Percentiles rank a stretch among this genome's conserved stretches.
These are phyloP conservation scores for Petaurus breviceps DNA, from an alignment of 2,113 vertebrate genomes.

Conservation along the genomic window DNA sequence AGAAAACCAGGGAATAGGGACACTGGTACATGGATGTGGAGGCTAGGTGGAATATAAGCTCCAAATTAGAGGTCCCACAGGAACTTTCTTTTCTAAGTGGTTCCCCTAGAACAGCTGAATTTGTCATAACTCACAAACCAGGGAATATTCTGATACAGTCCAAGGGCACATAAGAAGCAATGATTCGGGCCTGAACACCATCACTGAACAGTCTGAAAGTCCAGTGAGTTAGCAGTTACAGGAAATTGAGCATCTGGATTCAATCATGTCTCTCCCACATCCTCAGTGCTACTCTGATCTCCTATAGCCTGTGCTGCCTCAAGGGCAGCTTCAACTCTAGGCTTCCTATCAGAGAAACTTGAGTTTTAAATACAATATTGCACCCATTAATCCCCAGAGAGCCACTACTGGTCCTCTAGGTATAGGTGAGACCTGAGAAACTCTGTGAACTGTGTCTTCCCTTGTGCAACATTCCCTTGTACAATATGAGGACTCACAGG, in stretches of 20 bases:
- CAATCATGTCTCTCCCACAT: slow-evolving; percentile 69
- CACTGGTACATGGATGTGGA: not conserved
- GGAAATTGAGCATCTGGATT: slow-evolving; percentile 81
- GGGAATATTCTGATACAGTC: not conserved
- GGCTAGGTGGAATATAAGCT: not conserved
- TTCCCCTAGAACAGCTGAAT: not conserved
- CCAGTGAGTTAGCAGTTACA: slow-evolving; percentile 46
- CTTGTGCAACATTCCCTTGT: not conserved
- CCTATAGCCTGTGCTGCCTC: not conserved
- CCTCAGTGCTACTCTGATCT: slow-evolving; percentile 66
- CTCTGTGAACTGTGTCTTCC: not conserved
- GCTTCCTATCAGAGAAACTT: not conserved
- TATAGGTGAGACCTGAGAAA: not conserved
- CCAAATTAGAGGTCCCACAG: not conserved
- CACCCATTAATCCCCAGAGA: not conserved
- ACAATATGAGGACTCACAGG: not conserved
- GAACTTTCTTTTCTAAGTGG: not conserved
- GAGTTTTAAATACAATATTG: not conserved
- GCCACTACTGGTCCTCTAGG: not conserved
- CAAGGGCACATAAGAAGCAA: not conserved
- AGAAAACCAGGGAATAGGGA: not conserved
- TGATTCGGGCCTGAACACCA: slow-evolving; percentile 16
- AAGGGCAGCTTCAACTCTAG: not conserved
- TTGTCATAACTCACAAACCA: not conserved
- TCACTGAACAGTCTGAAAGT: slow-evolving; percentile 32